Conservation (phyloP, 2,888 invertebrate genomes). For the Tenthredo scrophulariae region DNA sequence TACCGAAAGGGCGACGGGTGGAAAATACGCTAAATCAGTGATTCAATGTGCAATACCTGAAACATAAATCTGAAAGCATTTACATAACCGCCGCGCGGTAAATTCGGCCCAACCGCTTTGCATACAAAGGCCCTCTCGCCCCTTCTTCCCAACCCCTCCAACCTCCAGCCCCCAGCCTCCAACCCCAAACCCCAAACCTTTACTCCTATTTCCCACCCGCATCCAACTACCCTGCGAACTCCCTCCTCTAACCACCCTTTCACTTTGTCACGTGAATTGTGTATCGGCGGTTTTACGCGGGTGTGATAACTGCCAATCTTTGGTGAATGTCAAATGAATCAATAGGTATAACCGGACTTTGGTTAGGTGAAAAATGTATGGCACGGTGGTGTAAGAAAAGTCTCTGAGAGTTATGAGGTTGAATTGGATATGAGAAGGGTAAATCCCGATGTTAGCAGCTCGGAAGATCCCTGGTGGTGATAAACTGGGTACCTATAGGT, state of each 20-base stretch:
- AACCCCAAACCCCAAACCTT: not conserved
- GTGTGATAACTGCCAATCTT: not conserved
- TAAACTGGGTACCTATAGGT: slow-evolving; percentile 36
- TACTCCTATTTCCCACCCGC: slow-evolving; percentile 27
- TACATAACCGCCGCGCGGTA: slow-evolving; percentile 66
- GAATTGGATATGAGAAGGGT: slow-evolving; percentile 41
- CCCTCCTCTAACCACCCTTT: not conserved
- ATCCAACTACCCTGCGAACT: slow-evolving; percentile 10
- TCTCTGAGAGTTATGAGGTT: not conserved
- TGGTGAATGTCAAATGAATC: not conserved
- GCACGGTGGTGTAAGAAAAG: not conserved
- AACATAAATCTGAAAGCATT: slow-evolving; percentile 68
- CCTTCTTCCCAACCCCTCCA: slow-evolving; percentile 22
- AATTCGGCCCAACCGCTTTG: slow-evolving; percentile 67
- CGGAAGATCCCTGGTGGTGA: slow-evolving; percentile 28
- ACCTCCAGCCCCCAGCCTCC: not conserved
- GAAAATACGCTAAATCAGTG: slow-evolving; percentile 62
- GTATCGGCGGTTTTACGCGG: slow-evolving; percentile 7
- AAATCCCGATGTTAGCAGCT: slow-evolving; percentile 44
- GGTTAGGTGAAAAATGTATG: not conserved
- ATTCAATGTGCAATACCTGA: slow-evolving; percentile 66
- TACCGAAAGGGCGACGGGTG: slow-evolving; percentile 20
- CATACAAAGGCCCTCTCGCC: slow-evolving; percentile 63
- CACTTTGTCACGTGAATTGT: slow-evolving; percentile 6
- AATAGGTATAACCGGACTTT: slow-evolving; percentile 4